Percentiles rank a stretch among this genome's conserved stretches.
These are phyloP conservation scores for Pangasianodon gigas DNA, from an alignment of 2,113 vertebrate genomes.

Conservation along the genomic window DNA sequence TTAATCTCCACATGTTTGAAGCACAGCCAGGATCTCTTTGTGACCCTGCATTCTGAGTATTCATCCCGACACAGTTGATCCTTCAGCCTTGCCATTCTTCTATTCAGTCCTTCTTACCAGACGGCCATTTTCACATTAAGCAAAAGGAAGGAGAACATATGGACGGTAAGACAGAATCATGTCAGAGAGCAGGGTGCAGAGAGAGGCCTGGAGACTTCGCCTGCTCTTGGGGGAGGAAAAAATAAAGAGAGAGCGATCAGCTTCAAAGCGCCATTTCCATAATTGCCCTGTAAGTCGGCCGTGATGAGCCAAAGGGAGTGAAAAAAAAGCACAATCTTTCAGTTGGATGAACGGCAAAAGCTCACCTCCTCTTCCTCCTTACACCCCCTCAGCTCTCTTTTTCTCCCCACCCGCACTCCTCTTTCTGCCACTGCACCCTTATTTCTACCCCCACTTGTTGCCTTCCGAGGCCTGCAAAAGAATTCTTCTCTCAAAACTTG, in stretches of 20 bases:
- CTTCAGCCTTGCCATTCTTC: slow-evolving; percentile 28
- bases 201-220: slow-evolving; percentile 41
- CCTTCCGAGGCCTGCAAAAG: slow-evolving; percentile 82
- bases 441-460: slow-evolving; percentile 86
- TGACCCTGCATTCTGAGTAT: slow-evolving; percentile 5
- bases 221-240: slow-evolving; percentile 43
- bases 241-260: slow-evolving; percentile 69
- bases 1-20: slow-evolving; percentile 26
- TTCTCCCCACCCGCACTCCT: slow-evolving; percentile 1
- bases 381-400: slow-evolving; percentile 44
- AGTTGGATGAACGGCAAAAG: slow-evolving; percentile 91
- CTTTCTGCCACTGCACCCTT: slow-evolving; percentile 53
- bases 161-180: slow-evolving; percentile 55
- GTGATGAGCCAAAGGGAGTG: slow-evolving; percentile 87
- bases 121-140: slow-evolving; percentile 45
- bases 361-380: slow-evolving; percentile 74
- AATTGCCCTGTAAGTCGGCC: slow-evolving; percentile 96
- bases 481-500: slow-evolving; percentile 80
- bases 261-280: slow-evolving; percentile 98
- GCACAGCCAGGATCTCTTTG: slow-evolving; percentile 26
- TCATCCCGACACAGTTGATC: not conserved
- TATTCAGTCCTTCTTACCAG: slow-evolving; percentile 47
- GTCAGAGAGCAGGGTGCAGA: slow-evolving; percentile 61
- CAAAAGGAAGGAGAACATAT: slow-evolving; percentile 58
- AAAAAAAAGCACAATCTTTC: slow-evolving; percentile 91